These are phyloP conservation scores for Felis catus DNA, from an alignment of 2,113 vertebrate species.

Conservation along the genomic window DNA sequence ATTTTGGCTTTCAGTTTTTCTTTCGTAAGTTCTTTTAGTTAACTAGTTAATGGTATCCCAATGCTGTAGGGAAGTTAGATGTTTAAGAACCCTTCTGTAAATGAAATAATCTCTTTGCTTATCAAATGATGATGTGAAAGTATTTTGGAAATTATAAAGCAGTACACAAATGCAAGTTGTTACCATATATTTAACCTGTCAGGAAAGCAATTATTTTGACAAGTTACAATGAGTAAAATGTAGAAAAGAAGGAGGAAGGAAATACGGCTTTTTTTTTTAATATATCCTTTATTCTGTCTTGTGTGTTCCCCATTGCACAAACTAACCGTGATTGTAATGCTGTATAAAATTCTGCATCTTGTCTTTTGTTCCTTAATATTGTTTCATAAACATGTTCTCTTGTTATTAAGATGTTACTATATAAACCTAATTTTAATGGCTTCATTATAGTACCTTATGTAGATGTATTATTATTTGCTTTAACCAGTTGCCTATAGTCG, in stretches of 20 bases:
- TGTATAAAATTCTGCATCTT: background rate
- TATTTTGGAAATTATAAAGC: conserved; percentile 13
- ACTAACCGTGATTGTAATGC: background rate
- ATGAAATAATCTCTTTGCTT: background rate
- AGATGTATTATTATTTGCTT: background rate
- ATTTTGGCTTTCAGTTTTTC: background rate
- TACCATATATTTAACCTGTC: background rate
- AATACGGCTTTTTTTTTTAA: background rate
- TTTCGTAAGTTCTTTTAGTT: background rate
- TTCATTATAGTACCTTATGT: background rate
- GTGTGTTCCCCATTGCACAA: background rate
- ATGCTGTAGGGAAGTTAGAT: background rate
- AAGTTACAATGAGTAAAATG: background rate
- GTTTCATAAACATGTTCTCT: background rate
- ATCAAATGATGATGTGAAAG: background rate
- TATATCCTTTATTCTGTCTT: background rate
- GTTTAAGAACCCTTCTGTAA: background rate
- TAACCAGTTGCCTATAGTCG: background rate
- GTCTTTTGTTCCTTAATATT: background rate
- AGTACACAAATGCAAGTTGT: background rate
- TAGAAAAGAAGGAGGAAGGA: background rate
- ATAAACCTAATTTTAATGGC: background rate
- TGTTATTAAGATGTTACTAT: background rate
- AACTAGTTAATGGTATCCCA: background rate
- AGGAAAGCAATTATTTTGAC: background rate